These are phyloP conservation scores for Geopemphigus sp. DNA, from an alignment of 1,140 invertebrate species.

Conservation along the genomic window DNA sequence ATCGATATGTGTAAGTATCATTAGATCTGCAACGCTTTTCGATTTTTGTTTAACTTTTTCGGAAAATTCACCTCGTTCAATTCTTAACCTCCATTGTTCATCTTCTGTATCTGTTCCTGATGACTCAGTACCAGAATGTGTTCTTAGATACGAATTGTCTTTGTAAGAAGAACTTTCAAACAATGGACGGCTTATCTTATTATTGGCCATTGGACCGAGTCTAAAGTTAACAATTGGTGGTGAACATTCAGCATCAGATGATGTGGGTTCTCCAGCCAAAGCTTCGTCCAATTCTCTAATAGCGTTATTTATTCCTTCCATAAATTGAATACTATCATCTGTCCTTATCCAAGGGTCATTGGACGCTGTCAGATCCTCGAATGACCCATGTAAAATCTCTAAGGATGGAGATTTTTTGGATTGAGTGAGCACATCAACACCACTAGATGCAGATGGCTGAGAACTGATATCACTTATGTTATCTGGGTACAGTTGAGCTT, in stretches of 20 bases:
- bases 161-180: constrained; percentile 39
- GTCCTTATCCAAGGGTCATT: constrained; percentile 57
- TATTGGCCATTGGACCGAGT: constrained; percentile 48
- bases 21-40: constrained; percentile 70
- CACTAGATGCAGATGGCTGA: constrained; percentile 45
- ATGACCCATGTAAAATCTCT: constrained; percentile 58
- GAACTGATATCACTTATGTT: constrained; percentile 42
- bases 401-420: constrained; percentile 57
- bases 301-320: constrained; percentile 64
- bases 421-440: constrained; percentile 36
- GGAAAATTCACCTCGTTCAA: constrained; percentile 66
- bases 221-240: constrained; percentile 49
- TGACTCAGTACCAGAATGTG: constrained; percentile 50
- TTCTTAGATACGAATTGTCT: constrained; percentile 52
- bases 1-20: constrained; percentile 72
- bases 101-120: constrained; percentile 67
- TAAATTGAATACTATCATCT: constrained; percentile 59
- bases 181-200: constrained; percentile 30
- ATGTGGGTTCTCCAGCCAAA: constrained; percentile 63
- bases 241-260: constrained; percentile 56
- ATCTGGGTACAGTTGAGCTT: constrained; percentile 28
- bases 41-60: constrained; percentile 71
- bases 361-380: constrained; percentile 52
- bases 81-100: constrained; percentile 64
- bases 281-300: constrained; percentile 66